Conservation (phyloP, 1,140 invertebrate species). For the Stegodyphus dumicola region DNA sequence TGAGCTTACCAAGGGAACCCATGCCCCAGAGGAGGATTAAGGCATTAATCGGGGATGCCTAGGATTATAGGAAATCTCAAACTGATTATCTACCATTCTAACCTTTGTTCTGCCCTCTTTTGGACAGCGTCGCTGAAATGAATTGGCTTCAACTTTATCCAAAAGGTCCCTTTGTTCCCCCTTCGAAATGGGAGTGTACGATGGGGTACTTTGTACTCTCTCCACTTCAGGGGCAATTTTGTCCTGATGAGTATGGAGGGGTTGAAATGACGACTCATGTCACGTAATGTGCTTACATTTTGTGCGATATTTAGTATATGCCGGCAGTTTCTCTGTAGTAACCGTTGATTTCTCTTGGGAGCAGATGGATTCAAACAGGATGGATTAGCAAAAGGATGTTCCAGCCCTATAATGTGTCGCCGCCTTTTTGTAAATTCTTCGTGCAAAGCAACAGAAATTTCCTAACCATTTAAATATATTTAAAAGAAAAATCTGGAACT, state of each 20-base stretch:
- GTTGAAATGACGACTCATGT: conserved; percentile 38
- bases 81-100: conserved; percentile 53
- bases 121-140: conserved; percentile 11
- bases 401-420: no score
- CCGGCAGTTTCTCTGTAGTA: no score
- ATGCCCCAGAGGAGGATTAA: conserved; percentile 14
- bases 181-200: neutral
- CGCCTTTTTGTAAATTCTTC: no score
- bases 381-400: no score
- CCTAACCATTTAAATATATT: no score
- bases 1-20: neutral
- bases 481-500: no score
- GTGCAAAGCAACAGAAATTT: no score
- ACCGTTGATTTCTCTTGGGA: no score
- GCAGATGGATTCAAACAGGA: no score
- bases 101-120: conserved; percentile 40
- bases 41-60: neutral
- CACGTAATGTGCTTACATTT: conserved; percentile 8
- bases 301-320: no score
- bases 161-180: neutral
- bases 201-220: neutral
- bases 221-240: neutral
- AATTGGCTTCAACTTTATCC: conserved; percentile 25
- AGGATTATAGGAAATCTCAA: conserved; percentile 49
- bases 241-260: conserved; percentile 7